phyloP scores from a whole-genome alignment of 2,113 vertebrate genomes.

The Sciurus niger region DNA sequence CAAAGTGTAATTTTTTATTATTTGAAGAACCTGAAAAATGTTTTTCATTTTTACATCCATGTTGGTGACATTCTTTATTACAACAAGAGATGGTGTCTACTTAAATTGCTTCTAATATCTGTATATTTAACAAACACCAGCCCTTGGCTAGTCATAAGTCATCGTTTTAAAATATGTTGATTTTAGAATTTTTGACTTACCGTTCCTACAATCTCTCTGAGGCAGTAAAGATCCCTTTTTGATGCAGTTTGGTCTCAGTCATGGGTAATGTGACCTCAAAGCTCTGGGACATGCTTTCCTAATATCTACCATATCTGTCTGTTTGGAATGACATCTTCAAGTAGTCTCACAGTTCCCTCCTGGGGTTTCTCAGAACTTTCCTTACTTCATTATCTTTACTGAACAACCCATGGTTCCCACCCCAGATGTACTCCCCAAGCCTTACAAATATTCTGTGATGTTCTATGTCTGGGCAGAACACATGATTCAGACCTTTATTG shows the following conservation, averaged over 20 bases:
- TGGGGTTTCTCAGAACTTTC: background rate
- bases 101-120: conserved; percentile 50
- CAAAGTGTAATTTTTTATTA: background rate
- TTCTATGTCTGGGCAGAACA: background rate
- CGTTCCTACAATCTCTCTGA: conserved; percentile 34
- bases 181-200: conserved; percentile 62
- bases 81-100: conserved; percentile 48
- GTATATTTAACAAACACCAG: conserved; percentile 43
- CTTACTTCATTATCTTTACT: conserved; percentile 28
- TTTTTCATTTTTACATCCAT: conserved; percentile 25
- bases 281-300: background rate
- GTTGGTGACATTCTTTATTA: conserved; percentile 37
- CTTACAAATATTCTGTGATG: background rate
- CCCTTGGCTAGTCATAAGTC: conserved; percentile 34
- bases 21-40: conserved; percentile 61
- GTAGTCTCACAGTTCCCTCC: background rate
- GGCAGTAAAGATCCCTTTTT: conserved; percentile 6
- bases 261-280: conserved; percentile 58
- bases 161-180: conserved; percentile 75
- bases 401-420: background rate
- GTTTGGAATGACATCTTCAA: background rate
- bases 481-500: background rate
- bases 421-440: background rate
- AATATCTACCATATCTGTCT: background rate
- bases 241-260: conserved; percentile 43